These are phyloP conservation scores for Drepana arcuata DNA, from an alignment of 1,140 invertebrate species.

Conservation along the genomic window DNA sequence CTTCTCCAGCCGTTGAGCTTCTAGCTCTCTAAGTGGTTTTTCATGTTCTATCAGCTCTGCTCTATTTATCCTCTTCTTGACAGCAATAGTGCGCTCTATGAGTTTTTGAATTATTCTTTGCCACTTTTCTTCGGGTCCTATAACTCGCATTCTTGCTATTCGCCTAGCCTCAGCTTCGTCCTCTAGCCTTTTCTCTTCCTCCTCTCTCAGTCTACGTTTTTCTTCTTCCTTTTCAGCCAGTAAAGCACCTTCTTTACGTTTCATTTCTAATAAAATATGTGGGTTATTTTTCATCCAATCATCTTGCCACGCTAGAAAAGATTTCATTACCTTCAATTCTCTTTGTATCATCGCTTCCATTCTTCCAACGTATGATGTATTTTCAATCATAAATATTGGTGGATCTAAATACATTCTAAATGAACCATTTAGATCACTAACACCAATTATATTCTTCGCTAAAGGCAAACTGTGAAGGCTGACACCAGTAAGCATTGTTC, in stretches of 20 bases:
- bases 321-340: conserved; percentile 52
- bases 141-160: conserved; percentile 35
- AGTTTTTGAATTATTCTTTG: conserved; percentile 60
- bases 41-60: conserved; percentile 59
- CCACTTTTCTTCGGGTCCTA: conserved; percentile 61
- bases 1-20: conserved; percentile 56
- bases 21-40: conserved; percentile 61
- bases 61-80: conserved; percentile 64
- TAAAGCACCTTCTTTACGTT: conserved; percentile 47
- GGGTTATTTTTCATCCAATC: conserved; percentile 58
- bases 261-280: conserved; percentile 51
- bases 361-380: conserved; percentile 29
- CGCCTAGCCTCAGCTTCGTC: conserved; percentile 51
- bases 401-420: conserved; percentile 75
- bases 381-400: conserved; percentile 56
- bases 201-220: conserved; percentile 42
- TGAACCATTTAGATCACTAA: conserved; percentile 75
- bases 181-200: conserved; percentile 49
- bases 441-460: conserved; percentile 68
- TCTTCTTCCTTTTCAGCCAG: conserved; percentile 58
- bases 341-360: conserved; percentile 46
- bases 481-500: conserved; percentile 67
- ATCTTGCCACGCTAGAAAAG: conserved; percentile 54
- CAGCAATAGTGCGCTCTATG: conserved; percentile 62
- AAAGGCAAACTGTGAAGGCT: conserved; percentile 65